These are phyloP conservation scores for Periplaneta americana DNA, from an alignment of 1,140 invertebrate species.

Conservation along the genomic window DNA sequence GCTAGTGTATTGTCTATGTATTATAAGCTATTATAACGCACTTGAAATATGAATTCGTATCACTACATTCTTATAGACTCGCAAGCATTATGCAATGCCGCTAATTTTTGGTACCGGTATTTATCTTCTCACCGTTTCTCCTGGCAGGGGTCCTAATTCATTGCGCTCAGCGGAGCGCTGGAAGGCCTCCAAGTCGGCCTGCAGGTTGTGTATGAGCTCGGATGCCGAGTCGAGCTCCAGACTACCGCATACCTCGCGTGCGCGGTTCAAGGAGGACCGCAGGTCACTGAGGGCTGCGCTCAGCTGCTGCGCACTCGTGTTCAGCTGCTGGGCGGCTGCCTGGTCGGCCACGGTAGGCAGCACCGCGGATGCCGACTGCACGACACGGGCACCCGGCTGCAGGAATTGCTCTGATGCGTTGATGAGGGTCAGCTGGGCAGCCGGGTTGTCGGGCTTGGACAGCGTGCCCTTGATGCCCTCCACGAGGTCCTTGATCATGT, in stretches of 20 bases:
- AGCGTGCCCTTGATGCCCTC: conserved; percentile 73
- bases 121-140: conserved; percentile 68
- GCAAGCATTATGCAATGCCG: too few relatives aligned
- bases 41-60: too few relatives aligned
- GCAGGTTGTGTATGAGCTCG: conserved; percentile 71
- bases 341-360: conserved; percentile 83
- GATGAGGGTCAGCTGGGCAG: conserved; percentile 76
- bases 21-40: too few relatives aligned
- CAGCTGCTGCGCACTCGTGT: conserved; percentile 67
- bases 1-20: too few relatives aligned
- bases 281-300: conserved; percentile 72
- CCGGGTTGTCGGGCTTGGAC: conserved; percentile 63
- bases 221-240: conserved; percentile 78
- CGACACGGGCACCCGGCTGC: conserved; percentile 58
- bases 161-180: conserved; percentile 63
- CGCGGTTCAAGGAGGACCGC: conserved; percentile 71
- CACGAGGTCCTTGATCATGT: conserved; percentile 76
- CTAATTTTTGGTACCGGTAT: too few relatives aligned
- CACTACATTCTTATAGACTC: neutral
- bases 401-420: conserved; percentile 83
- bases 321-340: conserved; percentile 63
- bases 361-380: conserved; percentile 72
- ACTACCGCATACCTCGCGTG: conserved; percentile 79
- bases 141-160: conserved; percentile 74
- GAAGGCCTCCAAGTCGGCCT: conserved; percentile 77